phyloP scores from a whole-genome alignment of 2,113 vertebrate genomes.

The Scomber scombrus region DNA sequence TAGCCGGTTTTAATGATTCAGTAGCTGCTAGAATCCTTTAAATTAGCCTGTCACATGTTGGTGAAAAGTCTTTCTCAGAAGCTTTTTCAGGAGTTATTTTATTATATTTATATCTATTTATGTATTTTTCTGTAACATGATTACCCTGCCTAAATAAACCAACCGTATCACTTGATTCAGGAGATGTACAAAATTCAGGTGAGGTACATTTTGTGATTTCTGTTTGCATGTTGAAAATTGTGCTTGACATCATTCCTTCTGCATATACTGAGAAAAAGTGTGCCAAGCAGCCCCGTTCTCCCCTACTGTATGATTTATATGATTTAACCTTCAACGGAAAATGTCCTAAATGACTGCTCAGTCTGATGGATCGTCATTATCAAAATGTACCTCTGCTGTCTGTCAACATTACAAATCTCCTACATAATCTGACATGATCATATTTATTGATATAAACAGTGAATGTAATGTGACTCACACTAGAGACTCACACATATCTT shows the following conservation, averaged over 20 bases:
- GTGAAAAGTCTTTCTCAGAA: too few relatives aligned
- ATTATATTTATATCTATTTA: too few relatives aligned
- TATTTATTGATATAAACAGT: constrained; percentile 1
- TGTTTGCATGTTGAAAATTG: background rate
- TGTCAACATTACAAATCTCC: constrained; percentile 11
- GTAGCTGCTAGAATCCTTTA: too few relatives aligned
- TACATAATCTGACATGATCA: constrained; percentile 3
- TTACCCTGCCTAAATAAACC: background rate
- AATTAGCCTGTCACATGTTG: too few relatives aligned
- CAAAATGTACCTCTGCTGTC: constrained; percentile 1
- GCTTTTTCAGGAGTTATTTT: too few relatives aligned
- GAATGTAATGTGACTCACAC: background rate
- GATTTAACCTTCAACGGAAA: background rate
- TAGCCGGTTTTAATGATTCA: too few relatives aligned
- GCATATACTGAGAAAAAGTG: too few relatives aligned
- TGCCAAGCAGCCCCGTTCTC: too few relatives aligned
- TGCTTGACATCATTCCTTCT: background rate
- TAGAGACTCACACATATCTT: background rate
- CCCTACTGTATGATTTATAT: background rate
- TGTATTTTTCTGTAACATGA: background rate
- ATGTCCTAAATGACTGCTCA: background rate
- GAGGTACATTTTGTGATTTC: too few relatives aligned
- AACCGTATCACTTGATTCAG: background rate
- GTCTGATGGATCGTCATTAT: background rate
- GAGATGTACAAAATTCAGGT: background rate